Base-by-base conservation (phyloP, 2,888 invertebrate species). In the Cataglyphis albicans region DNA sequence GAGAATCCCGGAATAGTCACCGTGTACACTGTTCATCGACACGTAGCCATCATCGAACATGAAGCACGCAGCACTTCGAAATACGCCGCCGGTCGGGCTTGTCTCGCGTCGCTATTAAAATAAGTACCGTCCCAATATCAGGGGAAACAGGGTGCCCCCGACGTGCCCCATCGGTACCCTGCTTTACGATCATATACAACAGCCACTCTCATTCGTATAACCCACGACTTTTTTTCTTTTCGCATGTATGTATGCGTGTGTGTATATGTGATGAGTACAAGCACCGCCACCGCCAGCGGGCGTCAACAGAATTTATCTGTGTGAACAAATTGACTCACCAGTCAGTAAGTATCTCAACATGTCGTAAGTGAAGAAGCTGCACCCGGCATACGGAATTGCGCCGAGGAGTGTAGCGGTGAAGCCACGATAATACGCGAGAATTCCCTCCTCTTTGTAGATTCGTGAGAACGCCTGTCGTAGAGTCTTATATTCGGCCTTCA, bases 361-460 rank as follows among this genome's bases (percentile, higher is more conserved):
- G 95, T 99, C 99, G 94, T 99, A 99, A 0, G 98, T 99, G 95
- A 98, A 99, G 95, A 99, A 99, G 21, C 99, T 98, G 73, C 98
- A 98, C 4, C 99, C 99, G 0, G 99, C 99, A 95, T 99, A 99
- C 0, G 99, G 99, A 89, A 99, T 97, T 4, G 99, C 98, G 0
- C 99, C 99, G 29, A 98, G 94, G 76, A 99, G 96, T 0, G 99
- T 99, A 0, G 99, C 98, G 75, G 97, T 95, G 94, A 97, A 98
- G 0, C 99, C 99, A 88, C 97, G 96, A 93, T 98, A 99, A 81
- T 99, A 96, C 0, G 97, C 97, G 59, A 95, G 85, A 0, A 97
- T 93, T 0, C 99, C 99, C 95, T 99, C 98, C 61, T 97, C 96
- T 21, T 95, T 92, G 94, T 97, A 97, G 72, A 98, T 98, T 91